Base-by-base conservation (phyloP, 2,888 invertebrate species). In the Agonopterix heracliana region DNA sequence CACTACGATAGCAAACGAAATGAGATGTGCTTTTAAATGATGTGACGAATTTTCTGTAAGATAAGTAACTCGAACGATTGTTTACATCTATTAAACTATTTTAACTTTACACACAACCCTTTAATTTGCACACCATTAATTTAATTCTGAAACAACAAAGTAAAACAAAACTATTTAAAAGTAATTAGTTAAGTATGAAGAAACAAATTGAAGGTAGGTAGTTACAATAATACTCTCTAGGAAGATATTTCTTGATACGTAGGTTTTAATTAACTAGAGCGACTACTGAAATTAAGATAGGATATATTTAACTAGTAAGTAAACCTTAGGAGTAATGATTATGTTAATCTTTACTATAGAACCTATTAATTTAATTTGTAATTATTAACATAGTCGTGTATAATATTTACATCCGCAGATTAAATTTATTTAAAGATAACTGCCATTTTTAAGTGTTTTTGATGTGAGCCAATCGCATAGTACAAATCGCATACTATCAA, bases 91-190 rank as follows among this genome's bases (percentile, higher is more conserved):
- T 79, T 84, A 78, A 81, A 77, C 79, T 86, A 87, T 81, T 80
- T 84, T 85, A 85, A 84, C 76, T 86, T 88, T 88, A 88, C 87
- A 88, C 88, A 88, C 88, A 88, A 88, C 88, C 88, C 81, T 88
- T 87, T 84, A 82, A 79, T 87, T 86, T 88, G 87, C 88, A 88
- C 87, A 83, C 86, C 85, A 80, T 85, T 81, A 78, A 74, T 75
- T 60, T 40, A 68, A 69, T 68, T 71, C 69, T 26, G 26, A 26
- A 26, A 26, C 26, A 26, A 26, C 26, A 26, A 26, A 26, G 26
- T 26, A 65, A 80, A 78, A 66, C 63, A 68, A 64, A 61, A 68
- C 61, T 65, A 63, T 63, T n/a, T n/a, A n/a, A 42, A 26, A 51
- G 34, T n/a, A 5, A 40, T 64, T 57, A n/a, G n/a, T n/a, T n/a